Evolutionary conservation across 2,888 invertebrate genomes (phyloP).

Genomic region (Cephus rjabovi): DNA sequence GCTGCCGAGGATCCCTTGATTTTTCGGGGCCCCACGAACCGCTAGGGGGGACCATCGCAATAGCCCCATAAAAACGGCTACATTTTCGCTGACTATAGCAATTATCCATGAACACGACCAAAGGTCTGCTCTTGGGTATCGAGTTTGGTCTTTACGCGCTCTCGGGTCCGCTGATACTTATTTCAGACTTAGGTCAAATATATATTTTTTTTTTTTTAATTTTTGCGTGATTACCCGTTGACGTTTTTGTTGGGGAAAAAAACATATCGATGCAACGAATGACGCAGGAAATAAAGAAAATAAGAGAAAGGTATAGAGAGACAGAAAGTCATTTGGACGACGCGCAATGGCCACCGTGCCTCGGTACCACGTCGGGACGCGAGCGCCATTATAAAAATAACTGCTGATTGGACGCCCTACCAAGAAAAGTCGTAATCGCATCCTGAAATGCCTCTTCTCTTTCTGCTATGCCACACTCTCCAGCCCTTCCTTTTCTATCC

Average conservation of each 20-base stretch:
- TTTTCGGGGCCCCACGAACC: slow-evolving; percentile 24
- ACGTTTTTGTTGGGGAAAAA: too few relatives aligned
- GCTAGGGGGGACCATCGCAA: slow-evolving; percentile 47
- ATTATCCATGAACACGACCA: slow-evolving; percentile 40
- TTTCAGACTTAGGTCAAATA: neutral
- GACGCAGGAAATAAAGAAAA: neutral
- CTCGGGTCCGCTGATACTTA: neutral
- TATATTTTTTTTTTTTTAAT: neutral
- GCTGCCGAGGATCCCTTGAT: slow-evolving; percentile 12
- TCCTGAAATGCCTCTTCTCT: slow-evolving; percentile 54
- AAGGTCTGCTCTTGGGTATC: neutral
- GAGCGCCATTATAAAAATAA: slow-evolving; percentile 65
- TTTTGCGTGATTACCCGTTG: neutral
- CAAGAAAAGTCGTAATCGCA: slow-evolving; percentile 67
- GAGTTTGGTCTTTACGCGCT: neutral
- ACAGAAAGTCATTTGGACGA: neutral
- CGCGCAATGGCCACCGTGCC: slow-evolving; percentile 43
- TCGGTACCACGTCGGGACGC: slow-evolving; percentile 38
- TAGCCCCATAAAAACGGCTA: slow-evolving; percentile 61
- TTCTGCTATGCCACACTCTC: slow-evolving; percentile 11
- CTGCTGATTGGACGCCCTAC: slow-evolving; percentile 66
- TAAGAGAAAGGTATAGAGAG: neutral
- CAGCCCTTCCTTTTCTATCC: slow-evolving; percentile 11
- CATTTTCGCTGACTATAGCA: slow-evolving; percentile 60
- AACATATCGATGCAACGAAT: too few relatives aligned